Evolutionary conservation across 2,113 vertebrate genomes (phyloP).

Genomic region (Reinhardtius hippoglossoides): DNA sequence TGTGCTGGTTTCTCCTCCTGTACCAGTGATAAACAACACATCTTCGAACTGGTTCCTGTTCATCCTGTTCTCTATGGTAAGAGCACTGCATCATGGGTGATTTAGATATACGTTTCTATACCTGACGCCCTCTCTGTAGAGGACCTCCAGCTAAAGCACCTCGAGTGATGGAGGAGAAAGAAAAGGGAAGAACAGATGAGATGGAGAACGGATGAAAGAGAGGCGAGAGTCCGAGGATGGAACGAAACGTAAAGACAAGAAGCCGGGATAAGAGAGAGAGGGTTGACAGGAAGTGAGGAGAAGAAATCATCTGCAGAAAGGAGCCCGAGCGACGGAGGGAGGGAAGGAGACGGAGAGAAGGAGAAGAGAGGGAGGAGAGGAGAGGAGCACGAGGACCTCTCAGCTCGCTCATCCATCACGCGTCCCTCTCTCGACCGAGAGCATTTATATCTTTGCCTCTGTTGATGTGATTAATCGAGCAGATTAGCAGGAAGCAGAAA

Average conservation of each 20-base stretch:
- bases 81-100: background rate
- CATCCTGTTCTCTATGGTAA: background rate
- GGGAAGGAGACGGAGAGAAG: background rate
- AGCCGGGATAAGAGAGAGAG: background rate
- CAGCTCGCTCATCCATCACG: constrained; percentile 69
- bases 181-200: background rate
- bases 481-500: constrained; percentile 66
- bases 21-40: too few relatives aligned
- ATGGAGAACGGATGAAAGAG: background rate
- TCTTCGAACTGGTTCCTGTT: background rate
- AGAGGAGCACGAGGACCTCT: constrained; percentile 50
- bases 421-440: constrained; percentile 65
- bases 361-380: background rate
- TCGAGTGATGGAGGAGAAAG: background rate
- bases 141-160: background rate
- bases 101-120: background rate
- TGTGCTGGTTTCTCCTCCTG: too few relatives aligned
- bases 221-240: too few relatives aligned
- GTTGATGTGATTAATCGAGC: constrained; percentile 73
- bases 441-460: constrained; percentile 52
- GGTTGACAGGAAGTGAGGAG: too few relatives aligned
- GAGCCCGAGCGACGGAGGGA: background rate
- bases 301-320: background rate
- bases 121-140: background rate
- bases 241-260: background rate